Evolutionary conservation across 2,797 vertebrate genomes (phyloP), one percentile per base, ranked within the genome.

Genomic region (Hafferia zeledoni): DNA sequence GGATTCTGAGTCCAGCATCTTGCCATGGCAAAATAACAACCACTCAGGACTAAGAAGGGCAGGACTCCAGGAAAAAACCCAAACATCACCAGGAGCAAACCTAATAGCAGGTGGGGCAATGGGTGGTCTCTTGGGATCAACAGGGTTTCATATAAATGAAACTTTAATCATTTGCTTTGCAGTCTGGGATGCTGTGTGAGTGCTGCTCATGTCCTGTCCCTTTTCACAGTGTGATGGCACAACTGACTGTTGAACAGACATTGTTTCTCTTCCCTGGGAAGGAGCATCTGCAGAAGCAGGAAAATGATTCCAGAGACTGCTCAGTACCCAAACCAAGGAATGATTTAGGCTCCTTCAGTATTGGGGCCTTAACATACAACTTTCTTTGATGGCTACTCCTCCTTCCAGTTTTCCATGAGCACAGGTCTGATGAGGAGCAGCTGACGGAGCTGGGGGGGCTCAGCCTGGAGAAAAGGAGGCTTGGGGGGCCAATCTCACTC

Each of bases 121-220:
- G 24, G 47, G n/a, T 18, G 11, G 11, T 20, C 75, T 64, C 14
- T 67, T 9, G 3, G 25, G 31, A 64, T 49, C 25, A 71, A 52
- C 5, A 52, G 43, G 10, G 28, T 5, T 13, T 13, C 11, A 27
- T 4, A 39, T 3, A 10, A 11, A 39, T 2, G 20, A 23, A 72
- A 64, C 2, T 5, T 3, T 6, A 55, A 22, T 0, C 0, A 3
- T 28, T 56, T 18, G 13, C 28, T 80, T 69, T 1, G 2, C 41
- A 37, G 23, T 1, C 17, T 31, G 37, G 17, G 37, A 9, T 5
- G 5, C 11, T 2, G 4, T 15, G 5, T 7, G 15, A 63, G 49
- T 2, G 35, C 18, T 60, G 15, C 30, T n/a, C 7, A 1, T 0
- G 20, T 30, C 39, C 43, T 80, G 56, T 35, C 24, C 35, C 27